A percentile compares a stretch with the other conserved stretches of the same genome.
Conservation (phyloP, 2,797 vertebrate genomes). For the Mormyrus proboscirostris region DNA sequence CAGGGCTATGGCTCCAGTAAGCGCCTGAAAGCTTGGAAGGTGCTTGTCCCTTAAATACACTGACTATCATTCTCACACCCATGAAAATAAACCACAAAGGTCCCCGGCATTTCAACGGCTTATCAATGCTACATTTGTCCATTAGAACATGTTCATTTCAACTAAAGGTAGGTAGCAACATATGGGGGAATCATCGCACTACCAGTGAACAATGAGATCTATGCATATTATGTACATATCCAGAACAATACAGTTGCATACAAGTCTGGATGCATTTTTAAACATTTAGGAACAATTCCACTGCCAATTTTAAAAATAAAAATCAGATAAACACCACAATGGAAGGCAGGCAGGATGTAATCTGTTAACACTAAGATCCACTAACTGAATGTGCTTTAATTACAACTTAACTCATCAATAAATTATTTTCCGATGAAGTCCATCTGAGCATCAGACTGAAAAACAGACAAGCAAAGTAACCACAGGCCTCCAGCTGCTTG, state of each 20-base stretch:
- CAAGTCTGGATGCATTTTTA: neutral
- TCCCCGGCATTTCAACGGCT: neutral
- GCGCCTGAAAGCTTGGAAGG: neutral
- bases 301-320: neutral
- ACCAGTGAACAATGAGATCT: neutral
- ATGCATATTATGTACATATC: neutral
- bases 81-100: neutral
- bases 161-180: neutral
- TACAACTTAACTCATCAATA: neutral
- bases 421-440: neutral
- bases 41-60: neutral
- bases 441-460: neutral
- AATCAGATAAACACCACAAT: neutral
- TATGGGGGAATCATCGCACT: neutral
- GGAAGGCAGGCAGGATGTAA: neutral
- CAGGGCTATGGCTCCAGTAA: neutral
- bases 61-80: neutral
- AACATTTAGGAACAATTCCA: neutral
- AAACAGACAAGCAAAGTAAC: neutral
- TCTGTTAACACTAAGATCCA: neutral
- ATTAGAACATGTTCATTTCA: neutral
- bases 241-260: neutral
- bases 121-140: neutral
- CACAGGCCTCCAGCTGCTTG: neutral
- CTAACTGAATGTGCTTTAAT: neutral